Evolutionary conservation across 2,113 vertebrate species (phyloP).

Genomic region (Marmota flaviventris): DNA sequence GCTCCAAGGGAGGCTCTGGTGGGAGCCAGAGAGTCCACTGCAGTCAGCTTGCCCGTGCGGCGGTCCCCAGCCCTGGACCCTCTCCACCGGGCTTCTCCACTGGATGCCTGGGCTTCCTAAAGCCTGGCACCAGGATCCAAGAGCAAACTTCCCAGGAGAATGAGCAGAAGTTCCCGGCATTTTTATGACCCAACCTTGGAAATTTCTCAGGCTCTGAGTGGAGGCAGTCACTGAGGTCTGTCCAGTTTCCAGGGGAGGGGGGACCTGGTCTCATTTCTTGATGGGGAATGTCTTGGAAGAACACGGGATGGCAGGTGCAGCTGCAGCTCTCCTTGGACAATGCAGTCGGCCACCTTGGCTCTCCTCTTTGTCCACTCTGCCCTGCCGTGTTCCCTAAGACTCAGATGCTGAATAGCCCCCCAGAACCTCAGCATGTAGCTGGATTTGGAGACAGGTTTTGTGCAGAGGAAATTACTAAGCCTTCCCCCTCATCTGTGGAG

Average conservation of each 20-base stretch:
- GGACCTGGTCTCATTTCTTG: not conserved
- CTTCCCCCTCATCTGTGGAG: not conserved
- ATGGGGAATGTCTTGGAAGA: not conserved
- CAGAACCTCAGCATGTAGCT: not conserved
- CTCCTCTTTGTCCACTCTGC: not conserved
- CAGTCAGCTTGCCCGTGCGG: too few species aligned
- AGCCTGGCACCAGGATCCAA: not conserved
- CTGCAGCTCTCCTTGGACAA: too few species aligned
- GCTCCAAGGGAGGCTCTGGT: not conserved
- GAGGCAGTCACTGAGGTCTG: not conserved
- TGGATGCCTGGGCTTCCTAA: not conserved
- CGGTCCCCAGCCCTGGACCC: not conserved
- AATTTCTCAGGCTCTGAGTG: not conserved
- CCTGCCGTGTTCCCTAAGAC: not conserved
- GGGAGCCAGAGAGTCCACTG: not conserved
- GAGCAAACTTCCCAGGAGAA: not conserved
- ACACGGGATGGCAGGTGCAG: not conserved
- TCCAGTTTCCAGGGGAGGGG: not conserved
- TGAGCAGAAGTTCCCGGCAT: rapidly evolving
- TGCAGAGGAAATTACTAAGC: not conserved
- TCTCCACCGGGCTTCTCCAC: not conserved
- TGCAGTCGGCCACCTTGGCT: not conserved
- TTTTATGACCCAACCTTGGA: not conserved
- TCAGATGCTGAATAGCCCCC: not conserved
- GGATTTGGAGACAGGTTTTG: not conserved